phyloP scores from a whole-genome alignment of 2,113 vertebrate genomes.

The Loxodonta africana region DNA sequence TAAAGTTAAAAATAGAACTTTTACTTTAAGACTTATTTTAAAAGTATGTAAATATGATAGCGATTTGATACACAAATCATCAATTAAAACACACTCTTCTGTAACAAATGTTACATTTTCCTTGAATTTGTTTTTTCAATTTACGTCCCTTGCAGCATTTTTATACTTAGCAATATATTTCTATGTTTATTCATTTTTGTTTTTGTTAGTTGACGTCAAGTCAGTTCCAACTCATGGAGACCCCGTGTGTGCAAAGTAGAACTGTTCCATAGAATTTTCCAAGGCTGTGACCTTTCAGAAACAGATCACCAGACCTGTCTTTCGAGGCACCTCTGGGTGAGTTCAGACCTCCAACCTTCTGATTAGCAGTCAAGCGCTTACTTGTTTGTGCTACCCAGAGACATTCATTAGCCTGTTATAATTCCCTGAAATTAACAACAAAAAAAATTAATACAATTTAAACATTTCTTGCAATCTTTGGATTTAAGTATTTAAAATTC shows the following conservation, averaged over 20 bases:
- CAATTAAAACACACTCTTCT: slow-evolving; percentile 11
- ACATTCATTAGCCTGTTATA: background rate
- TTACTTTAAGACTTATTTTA: background rate
- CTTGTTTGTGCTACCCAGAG: too few species aligned
- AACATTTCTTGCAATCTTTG: background rate
- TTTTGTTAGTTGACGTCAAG: too few species aligned
- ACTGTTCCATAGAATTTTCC: too few species aligned
- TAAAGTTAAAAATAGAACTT: slow-evolving; percentile 1
- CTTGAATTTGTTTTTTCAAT: background rate
- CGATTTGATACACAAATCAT: background rate
- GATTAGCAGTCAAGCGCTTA: too few species aligned
- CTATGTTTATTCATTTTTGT: background rate
- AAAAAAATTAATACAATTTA: background rate
- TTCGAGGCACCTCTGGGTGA: too few species aligned
- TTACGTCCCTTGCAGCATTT: background rate
- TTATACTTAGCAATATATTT: background rate
- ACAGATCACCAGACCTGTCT: too few species aligned
- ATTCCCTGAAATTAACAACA: slow-evolving; percentile 46
- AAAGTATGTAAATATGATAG: background rate
- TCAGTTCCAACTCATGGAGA: too few species aligned
- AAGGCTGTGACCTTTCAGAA: too few species aligned
- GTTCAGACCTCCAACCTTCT: too few species aligned
- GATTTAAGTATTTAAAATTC: slow-evolving; percentile 12
- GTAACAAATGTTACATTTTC: background rate
- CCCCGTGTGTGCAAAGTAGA: too few species aligned